Evolutionary conservation across 2,113 vertebrate species (phyloP), one percentile per base, ranked within the genome.

Genomic region (Emberiza fucata): DNA sequence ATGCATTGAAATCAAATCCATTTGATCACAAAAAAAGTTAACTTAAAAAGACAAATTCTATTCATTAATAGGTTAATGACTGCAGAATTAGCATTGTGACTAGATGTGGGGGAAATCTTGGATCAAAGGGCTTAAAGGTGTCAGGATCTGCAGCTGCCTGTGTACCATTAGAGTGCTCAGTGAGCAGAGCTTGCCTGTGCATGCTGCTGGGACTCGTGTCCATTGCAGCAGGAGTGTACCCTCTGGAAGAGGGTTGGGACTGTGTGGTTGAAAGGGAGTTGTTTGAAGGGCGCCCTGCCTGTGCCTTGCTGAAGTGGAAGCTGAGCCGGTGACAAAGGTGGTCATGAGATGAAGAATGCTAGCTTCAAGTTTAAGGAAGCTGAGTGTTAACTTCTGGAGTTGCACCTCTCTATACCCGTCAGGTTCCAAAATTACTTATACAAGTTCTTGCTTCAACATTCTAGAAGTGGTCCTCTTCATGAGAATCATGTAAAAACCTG

Each of bases 231-330:
- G 21, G 29, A 68, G 29, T 20, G 25, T 28, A 5, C 13, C 14
- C 14, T 65, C 65, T 53, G n/a, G 39, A 84, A 50, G 11, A 65
- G 9, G 20, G 13, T 37, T 0, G 0, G 45, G 31, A n/a, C 22
- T 54, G 13, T 25, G 3, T 51, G 51, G 15, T 23, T 70, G 65
- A 45, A 75, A 45, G 20, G 9, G 27, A 68, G 29, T 54, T 63
- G 5, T 88, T 51, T 64, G 39, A 78, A 37, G 27, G 44, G 28
- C 61, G 19, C 16, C 7, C 12, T 81, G 22, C 35, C 29, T 20
- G 7, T 79, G 86, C 44, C 53, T 76, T 54, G 16, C 10, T 14
- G 83, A 80, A 82, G 31, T 23, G 21, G 28, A 81, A 56, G 14
- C 28, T 51, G 28, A 72, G 5, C n/a, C 68, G 50, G 28, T 60